A percentile compares a stretch with the other conserved stretches of the same genome.
Conservation (phyloP, 2,113 vertebrate genomes). For the Pachyramphus minor region DNA sequence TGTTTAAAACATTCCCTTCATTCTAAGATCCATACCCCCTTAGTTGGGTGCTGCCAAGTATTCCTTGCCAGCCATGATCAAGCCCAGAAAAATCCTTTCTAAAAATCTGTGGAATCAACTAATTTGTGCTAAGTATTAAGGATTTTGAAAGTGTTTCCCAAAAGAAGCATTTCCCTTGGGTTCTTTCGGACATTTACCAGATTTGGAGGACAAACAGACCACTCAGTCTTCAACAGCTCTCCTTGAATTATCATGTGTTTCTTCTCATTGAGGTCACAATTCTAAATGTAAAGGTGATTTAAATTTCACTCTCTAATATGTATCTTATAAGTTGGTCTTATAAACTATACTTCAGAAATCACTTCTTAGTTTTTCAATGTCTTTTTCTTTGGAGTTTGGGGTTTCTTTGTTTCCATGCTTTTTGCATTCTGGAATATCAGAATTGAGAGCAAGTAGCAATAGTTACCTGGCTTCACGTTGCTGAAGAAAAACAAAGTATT, state of each 20-base stretch:
- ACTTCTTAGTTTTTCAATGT: background rate
- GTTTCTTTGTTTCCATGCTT: background rate
- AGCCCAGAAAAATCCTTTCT: background rate
- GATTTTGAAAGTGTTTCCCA: background rate
- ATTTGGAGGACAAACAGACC: background rate
- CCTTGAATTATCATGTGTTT: background rate
- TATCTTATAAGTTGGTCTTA: background rate
- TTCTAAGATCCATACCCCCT: background rate
- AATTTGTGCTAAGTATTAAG: background rate
- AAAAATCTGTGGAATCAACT: background rate
- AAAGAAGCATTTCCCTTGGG: background rate
- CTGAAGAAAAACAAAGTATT: background rate
- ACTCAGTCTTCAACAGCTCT: background rate
- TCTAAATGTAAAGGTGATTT: background rate
- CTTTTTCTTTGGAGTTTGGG: background rate
- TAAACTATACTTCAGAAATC: background rate
- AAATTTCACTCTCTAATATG: background rate
- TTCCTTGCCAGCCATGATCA: background rate
- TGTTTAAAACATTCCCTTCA: slow-evolving; percentile 11
- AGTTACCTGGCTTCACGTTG: background rate
- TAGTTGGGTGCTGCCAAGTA: background rate
- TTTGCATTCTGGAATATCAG: background rate
- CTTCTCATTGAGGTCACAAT: background rate
- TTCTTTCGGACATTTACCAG: background rate
- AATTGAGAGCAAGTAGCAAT: background rate